Evolutionary conservation across 2,113 vertebrate genomes (phyloP), one percentile per base, ranked within the genome.

Genomic region (Nasalis larvatus): DNA sequence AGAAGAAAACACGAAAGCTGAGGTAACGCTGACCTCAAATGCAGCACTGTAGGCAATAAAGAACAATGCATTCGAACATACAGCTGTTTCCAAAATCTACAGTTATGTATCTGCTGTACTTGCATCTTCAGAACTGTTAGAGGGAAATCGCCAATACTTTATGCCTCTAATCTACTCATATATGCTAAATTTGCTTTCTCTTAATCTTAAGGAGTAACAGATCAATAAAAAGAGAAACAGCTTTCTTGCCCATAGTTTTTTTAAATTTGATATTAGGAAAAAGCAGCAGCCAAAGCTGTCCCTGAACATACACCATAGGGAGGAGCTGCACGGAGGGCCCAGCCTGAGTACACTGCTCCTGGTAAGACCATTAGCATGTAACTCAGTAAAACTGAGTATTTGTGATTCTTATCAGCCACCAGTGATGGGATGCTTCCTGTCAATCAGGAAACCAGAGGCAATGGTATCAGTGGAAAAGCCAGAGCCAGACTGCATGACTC

Each of bases 121-220:
- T 42, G n/a, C 6, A 21, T 30, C 45, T 60, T 74, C 12, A 69
- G 47, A 90, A 52, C 13, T 17, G 17, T 11, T 10, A 47, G 25
- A 37, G 21, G 23, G 21, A 54, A 69, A 16, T 74, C 25, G 25
- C 25, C 25, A 14, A 10, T 4, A 69, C 37, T 45, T 9, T 11
- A 63, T 8, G 60, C 76, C 91, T 74, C 69, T 56, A n/a, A 45
- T 3, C 37, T 5, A 9, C 42, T 60, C 1, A 3, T 1, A 17
- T 10, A 5, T 20, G 45, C 52, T 52, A 18, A 73, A 76, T 30
- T 21, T 63, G 23, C 68, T 87, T 54, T 49, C 35, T 69, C 25
- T 87, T 71, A 23, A 60, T 60, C 47, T 94, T 81, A 58, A 92
- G 17, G 73, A 91, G 30, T 66, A 76, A 71, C 18, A 21, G 27